Conservation (phyloP, 2,888 invertebrate species). For the Eilema depressum region DNA sequence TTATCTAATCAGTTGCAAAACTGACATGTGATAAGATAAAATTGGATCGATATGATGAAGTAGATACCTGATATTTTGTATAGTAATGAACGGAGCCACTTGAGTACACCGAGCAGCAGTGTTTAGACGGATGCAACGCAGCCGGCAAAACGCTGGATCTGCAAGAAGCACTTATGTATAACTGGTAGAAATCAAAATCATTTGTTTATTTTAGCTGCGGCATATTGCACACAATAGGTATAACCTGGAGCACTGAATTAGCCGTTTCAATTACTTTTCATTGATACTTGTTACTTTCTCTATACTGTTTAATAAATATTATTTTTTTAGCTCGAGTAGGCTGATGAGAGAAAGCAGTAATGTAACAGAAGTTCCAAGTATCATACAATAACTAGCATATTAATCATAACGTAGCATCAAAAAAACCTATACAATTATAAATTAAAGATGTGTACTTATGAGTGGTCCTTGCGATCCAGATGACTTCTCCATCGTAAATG, state of each 20-base stretch:
- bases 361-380: not conserved
- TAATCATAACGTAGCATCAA: too few species aligned
- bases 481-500: slow-evolving; percentile 65
- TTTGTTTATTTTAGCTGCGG: not conserved
- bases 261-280: too few species aligned
- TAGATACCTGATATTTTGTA: slow-evolving; percentile 75
- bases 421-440: not conserved
- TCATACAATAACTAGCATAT: too few species aligned
- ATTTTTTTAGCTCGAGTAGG: too few species aligned
- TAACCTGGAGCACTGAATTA: too few species aligned
- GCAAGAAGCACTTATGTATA: slow-evolving; percentile 9
- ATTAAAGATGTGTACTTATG: slow-evolving; percentile 59
- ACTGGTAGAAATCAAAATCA: not conserved
- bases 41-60: not conserved
- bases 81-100: slow-evolving; percentile 70
- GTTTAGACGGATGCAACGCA: slow-evolving; percentile 75
- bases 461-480: slow-evolving; percentile 78
- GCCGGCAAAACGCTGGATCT: slow-evolving; percentile 73
- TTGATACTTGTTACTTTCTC: too few species aligned
- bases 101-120: slow-evolving; percentile 74
- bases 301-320: too few species aligned
- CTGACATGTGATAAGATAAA: not conserved
- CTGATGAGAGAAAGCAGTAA: too few species aligned
- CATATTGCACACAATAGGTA: not conserved
- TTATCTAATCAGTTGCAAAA: too few species aligned